Base-by-base conservation (phyloP, 1,140 invertebrate genomes). In the Hestina assimilis region DNA sequence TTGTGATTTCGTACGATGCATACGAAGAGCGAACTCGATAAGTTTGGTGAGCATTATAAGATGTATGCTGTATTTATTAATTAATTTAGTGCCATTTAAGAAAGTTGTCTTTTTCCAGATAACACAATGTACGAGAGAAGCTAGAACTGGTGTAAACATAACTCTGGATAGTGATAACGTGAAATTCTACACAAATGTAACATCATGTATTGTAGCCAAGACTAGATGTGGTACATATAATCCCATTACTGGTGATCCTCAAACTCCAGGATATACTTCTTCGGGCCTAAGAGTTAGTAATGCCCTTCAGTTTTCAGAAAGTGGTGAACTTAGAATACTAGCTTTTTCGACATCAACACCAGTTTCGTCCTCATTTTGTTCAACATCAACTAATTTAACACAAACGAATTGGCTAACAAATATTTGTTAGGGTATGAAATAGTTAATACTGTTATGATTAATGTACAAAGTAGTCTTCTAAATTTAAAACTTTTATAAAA, bases 241-340 rank as follows among this genome's bases (percentile, higher is more conserved):
- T 77, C 90, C 91, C 12, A 90, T 91, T 43, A 90, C 90, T 0
- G 90, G 90, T n/a, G 87, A 90, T 52, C 70, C 83, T n/a, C 90
- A 91, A 80, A 79, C 80, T 20, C 86, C 89, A n/a, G 81, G 79
- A 21, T 78, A 83, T 48, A 79, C 80, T 2, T 54, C 73, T 8
- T 69, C 78, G 9, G 72, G 72, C 20, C 48, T 51, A 15, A 76
- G 71, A 67, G 63, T 88, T 19, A 89, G 82, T 55, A 66, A 66
- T 23, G 54, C 90, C 29, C 71, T 91, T 11, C 90, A 91, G 69
- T 81, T 91, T 70, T 83, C 90, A 24, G 75, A 75, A n/a, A 70
- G 76, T 35, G 90, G 90, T 17, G 89, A 91, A 63, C 62, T 91
- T 19, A 71, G 90, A 51, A 71, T 91, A 24, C 60, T 91, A 4